Base-by-base conservation (phyloP, 2,113 vertebrate genomes). In the Tenrec ecaudatus region DNA sequence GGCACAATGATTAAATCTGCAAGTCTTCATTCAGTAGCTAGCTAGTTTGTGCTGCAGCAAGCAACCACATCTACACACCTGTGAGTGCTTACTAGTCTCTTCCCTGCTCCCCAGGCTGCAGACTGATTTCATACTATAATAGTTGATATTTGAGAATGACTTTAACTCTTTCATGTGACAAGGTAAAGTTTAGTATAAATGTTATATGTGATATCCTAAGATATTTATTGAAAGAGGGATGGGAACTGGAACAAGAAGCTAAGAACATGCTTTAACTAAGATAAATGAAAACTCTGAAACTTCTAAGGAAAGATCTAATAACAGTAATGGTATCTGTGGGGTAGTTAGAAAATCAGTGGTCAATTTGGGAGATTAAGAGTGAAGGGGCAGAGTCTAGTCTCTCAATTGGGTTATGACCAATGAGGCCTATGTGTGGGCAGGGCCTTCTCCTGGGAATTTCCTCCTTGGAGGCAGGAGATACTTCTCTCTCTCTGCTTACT, bases 41-140 rank as follows among this genome's bases (percentile, higher is more conserved):
- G 27, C 27, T 87, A 62, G 2, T 3, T 81, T 75, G 9, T 76
- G 76, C 1, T 0, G 1, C 1, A 86, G 38, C n/a, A 60, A 93
- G 82, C 0, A 5, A 81, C 81, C 1, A 2, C 77, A 86, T 11
- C 14, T 75, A 31, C 12, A 81, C 36, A 94, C 20, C 53, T 69
- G 3, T 57, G 31, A 75, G 0, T 82, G 43, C 19, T 95, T 89
- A 80, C 43, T 16, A 53, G 31, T 36, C 27, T 82, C 19, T 69
- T 91, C 17, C 11, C 29, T 76, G 1, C 17, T 53, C 47, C 29
- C 7, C 47, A 60, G 31, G 53, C 79, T 88, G 89, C 22, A 79
- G 68, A 91, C 76, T 82, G 14, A 89, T 80, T 91, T 88, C 15
- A 64, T 17, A 71, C 20, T 80, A 79, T 91, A 75, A 57, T 69